Percentiles rank a stretch among this genome's conserved stretches.
phyloP scores from a whole-genome alignment of 2,113 vertebrate genomes.

The Dendrocopos noguchii region DNA sequence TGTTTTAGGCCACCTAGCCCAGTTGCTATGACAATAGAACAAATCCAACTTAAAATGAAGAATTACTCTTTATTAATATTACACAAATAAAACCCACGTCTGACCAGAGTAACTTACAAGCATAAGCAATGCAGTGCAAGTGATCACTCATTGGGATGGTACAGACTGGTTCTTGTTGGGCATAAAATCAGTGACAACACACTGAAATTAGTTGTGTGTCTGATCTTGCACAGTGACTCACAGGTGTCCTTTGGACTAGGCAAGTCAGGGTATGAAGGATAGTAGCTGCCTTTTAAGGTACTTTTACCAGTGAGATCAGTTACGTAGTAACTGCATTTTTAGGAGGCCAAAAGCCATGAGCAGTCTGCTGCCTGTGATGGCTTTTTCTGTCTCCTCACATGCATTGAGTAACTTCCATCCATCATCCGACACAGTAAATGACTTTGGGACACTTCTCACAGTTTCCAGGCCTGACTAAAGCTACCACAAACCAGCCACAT shows the following conservation, averaged over 20 bases:
- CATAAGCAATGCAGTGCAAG: not conserved
- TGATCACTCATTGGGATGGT: not conserved
- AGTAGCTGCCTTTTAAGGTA: conserved; percentile 27
- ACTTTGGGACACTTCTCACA: not conserved
- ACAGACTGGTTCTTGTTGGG: not conserved
- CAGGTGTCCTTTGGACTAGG: not conserved
- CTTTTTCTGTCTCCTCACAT: not conserved
- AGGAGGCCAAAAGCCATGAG: not conserved
- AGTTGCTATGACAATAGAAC: not conserved
- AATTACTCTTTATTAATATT: conserved; percentile 55
- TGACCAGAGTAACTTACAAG: not conserved
- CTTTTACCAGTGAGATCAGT: not conserved
- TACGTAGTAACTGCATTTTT: not conserved
- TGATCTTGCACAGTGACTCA: not conserved
- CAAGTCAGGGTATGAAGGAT: not conserved
- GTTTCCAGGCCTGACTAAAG: not conserved
- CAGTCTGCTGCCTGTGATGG: not conserved
- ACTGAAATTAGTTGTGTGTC: not conserved
- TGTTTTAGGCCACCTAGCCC: not conserved
- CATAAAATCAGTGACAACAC: not conserved
- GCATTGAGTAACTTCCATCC: not conserved
- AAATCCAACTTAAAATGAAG: not conserved
- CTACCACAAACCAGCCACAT: not conserved
- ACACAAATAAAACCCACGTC: not conserved
- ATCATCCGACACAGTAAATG: not conserved